Percentiles rank a stretch among this genome's conserved stretches.
These are phyloP conservation scores for Suricata suricatta DNA, from an alignment of 2,113 vertebrate species.

Conservation along the genomic window DNA sequence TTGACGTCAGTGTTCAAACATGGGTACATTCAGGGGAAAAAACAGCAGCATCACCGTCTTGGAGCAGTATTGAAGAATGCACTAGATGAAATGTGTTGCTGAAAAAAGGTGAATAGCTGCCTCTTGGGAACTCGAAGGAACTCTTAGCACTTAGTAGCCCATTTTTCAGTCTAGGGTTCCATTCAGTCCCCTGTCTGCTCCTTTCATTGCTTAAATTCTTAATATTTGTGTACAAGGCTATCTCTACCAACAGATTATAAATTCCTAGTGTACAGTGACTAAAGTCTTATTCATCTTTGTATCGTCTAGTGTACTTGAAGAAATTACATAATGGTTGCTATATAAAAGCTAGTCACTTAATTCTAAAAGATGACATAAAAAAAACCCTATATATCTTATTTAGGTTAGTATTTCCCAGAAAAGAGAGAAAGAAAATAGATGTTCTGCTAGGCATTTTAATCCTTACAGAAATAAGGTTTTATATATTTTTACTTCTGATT, in stretches of 20 bases:
- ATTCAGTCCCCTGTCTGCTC: not conserved
- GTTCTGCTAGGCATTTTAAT: not conserved
- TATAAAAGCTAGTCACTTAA: not conserved
- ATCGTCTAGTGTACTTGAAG: not conserved
- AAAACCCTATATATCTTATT: not conserved
- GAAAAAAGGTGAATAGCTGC: not conserved
- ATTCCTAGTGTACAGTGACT: not conserved
- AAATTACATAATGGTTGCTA: not conserved
- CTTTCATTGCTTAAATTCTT: not conserved
- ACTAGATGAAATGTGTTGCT: not conserved
- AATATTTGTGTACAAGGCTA: not conserved
- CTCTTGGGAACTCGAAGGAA: not conserved
- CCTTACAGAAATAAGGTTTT: not conserved
- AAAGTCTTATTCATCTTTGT: not conserved
- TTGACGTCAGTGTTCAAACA: not conserved
- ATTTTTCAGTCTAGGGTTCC: not conserved
- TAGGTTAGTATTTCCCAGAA: not conserved
- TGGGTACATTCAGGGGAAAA: not conserved
- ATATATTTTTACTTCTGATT: not conserved
- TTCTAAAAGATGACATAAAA: not conserved
- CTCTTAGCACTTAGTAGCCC: not conserved
- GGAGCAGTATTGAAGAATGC: not conserved
- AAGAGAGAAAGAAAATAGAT: not conserved
- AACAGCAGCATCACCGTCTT: not conserved
- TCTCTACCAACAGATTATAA: not conserved